Percentiles rank a stretch among this genome's conserved stretches.
These are phyloP conservation scores for Pediacus dermestoides DNA, from an alignment of 2,888 invertebrate species.

Conservation along the genomic window DNA sequence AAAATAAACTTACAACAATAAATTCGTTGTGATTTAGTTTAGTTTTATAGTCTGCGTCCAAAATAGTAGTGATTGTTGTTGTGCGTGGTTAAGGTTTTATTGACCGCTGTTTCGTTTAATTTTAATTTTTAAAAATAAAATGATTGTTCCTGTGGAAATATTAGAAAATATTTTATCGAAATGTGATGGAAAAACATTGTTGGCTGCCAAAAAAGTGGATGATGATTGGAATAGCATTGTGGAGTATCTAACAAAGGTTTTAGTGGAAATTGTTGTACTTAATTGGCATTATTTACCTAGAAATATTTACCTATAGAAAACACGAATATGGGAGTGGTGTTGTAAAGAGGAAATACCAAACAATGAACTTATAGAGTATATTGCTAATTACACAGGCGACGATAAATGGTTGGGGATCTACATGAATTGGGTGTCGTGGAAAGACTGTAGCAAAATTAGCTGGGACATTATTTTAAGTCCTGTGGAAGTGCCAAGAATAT, in stretches of 20 bases:
- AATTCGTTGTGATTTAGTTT: too few species aligned
- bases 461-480: constrained; percentile 40
- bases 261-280: too few species aligned
- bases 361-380: constrained; percentile 42
- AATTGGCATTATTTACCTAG: constrained; percentile 8
- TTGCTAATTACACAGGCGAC: constrained; percentile 35
- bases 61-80: too few species aligned
- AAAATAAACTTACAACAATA: too few species aligned
- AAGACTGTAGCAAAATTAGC: constrained; percentile 36
- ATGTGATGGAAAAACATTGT: constrained; percentile 45
- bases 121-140: too few species aligned
- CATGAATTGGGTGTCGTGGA: constrained; percentile 44
- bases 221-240: constrained; percentile 36
- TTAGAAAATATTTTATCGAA: constrained; percentile 43
- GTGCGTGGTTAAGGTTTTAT: too few species aligned
- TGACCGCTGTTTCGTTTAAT: too few species aligned
- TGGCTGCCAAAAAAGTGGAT: constrained; percentile 38
- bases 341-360: constrained; percentile 43
- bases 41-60: too few species aligned
- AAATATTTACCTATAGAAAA: constrained; percentile 35
- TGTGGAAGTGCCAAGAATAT: constrained; percentile 41
- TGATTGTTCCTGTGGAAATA: constrained; percentile 44
- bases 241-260: constrained; percentile 43
- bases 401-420: constrained; percentile 43
- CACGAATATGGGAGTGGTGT: constrained; percentile 44